Conservation (phyloP, 1,140 invertebrate genomes). For the Temnothorax curvispinosus region DNA sequence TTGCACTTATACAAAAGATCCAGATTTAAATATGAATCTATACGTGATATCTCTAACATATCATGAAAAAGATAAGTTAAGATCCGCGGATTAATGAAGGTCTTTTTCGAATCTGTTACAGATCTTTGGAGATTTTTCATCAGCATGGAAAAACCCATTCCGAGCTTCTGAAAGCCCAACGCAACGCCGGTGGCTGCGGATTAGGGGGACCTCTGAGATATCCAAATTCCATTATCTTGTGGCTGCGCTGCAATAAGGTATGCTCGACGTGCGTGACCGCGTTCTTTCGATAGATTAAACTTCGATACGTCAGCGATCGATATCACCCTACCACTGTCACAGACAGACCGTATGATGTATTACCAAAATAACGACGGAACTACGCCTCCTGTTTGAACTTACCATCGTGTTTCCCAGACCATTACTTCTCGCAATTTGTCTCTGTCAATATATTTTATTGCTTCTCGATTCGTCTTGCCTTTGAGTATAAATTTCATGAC, state of each 20-base stretch:
- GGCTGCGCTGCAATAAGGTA: slow-evolving; percentile 93
- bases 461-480: neutral
- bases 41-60: neutral
- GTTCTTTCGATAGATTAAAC: neutral
- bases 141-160: slow-evolving; percentile 89
- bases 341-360: slow-evolving; percentile 33
- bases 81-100: neutral
- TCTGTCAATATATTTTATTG: slow-evolving; percentile 43
- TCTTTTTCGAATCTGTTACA: slow-evolving; percentile 79
- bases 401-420: neutral
- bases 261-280: neutral
- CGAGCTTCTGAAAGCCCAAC: slow-evolving; percentile 91
- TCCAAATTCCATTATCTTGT: slow-evolving; percentile 90
- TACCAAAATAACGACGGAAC: neutral
- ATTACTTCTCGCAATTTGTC: slow-evolving; percentile 25
- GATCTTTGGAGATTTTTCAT: slow-evolving; percentile 91
- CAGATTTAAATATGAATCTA: neutral
- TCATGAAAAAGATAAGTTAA: neutral
- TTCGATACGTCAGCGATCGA: slow-evolving; percentile 1
- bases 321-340: slow-evolving; percentile 6
- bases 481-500: neutral
- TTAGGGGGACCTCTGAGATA: slow-evolving; percentile 92
- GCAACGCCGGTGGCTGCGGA: slow-evolving; percentile 87
- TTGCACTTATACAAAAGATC: no score
- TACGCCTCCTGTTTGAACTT: slow-evolving; percentile 1